Percentiles rank a stretch among this genome's conserved stretches.
These are phyloP conservation scores for Strigamia crassipes DNA, from an alignment of 2,888 invertebrate genomes.

Conservation along the genomic window DNA sequence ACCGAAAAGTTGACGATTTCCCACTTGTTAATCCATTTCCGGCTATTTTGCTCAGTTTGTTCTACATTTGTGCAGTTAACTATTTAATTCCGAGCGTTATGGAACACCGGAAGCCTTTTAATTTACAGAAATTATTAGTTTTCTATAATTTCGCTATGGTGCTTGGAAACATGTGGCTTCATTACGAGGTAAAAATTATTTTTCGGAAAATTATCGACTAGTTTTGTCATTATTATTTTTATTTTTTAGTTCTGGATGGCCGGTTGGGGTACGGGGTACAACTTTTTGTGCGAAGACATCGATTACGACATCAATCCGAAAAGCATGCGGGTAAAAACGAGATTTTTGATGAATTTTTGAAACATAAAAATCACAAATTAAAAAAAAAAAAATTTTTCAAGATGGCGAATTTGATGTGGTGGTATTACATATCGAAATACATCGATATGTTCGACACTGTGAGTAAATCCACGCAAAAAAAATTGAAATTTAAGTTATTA, in stretches of 20 bases:
- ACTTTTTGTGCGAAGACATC: slow-evolving; percentile 20
- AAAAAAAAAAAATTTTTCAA: slow-evolving; percentile 57
- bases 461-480: slow-evolving; percentile 60
- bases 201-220: background rate
- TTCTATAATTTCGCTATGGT: background rate
- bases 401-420: slow-evolving; percentile 94
- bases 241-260: background rate
- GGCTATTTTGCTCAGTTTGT: background rate
- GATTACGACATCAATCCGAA: slow-evolving; percentile 15
- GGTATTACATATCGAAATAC: slow-evolving; percentile 96
- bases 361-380: background rate
- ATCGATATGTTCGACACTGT: slow-evolving; percentile 96
- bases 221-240: background rate
- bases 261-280: background rate
- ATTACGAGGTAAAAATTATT: background rate
- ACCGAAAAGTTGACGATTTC: background rate
- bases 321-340: background rate
- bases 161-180: background rate
- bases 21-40: background rate
- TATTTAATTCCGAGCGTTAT: background rate
- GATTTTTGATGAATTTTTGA: too few relatives aligned
- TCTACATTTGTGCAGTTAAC: background rate
- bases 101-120: background rate
- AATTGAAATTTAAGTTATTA: background rate
- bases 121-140: background rate